Evolutionary conservation across 2,113 vertebrate species (phyloP).

Genomic region (Gulo gulo): DNA sequence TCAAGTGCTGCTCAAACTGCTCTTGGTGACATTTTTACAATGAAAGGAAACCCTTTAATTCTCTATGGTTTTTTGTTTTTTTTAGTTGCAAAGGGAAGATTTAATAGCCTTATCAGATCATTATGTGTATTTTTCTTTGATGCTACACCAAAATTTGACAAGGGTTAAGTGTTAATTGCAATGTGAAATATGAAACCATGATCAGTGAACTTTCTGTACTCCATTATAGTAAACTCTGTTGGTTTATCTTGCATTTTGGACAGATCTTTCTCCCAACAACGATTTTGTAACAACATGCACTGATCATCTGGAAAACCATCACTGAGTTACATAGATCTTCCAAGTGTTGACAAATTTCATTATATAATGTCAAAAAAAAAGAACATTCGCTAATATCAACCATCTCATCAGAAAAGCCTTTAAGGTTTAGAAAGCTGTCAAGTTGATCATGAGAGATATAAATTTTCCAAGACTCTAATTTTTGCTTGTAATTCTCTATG

Average conservation of each 20-base stretch:
- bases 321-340: background rate
- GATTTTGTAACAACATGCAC: background rate
- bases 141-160: background rate
- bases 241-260: background rate
- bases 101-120: background rate
- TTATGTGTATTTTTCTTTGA: background rate
- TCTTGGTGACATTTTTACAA: background rate
- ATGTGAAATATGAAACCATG: background rate
- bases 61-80: background rate
- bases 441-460: background rate
- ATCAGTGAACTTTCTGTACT: background rate
- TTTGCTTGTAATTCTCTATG: background rate
- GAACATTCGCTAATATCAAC: background rate
- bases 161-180: background rate
- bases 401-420: conserved; percentile 25
- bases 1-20: background rate
- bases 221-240: background rate
- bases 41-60: background rate
- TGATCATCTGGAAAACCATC: background rate
- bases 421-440: conserved; percentile 4
- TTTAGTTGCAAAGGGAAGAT: background rate
- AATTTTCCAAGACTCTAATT: conserved; percentile 49
- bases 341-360: conserved; percentile 7
- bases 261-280: background rate
- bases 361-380: background rate